Conservation (phyloP, 92 coral and sea anemone genomes). For the Phenganax marumi region DNA sequence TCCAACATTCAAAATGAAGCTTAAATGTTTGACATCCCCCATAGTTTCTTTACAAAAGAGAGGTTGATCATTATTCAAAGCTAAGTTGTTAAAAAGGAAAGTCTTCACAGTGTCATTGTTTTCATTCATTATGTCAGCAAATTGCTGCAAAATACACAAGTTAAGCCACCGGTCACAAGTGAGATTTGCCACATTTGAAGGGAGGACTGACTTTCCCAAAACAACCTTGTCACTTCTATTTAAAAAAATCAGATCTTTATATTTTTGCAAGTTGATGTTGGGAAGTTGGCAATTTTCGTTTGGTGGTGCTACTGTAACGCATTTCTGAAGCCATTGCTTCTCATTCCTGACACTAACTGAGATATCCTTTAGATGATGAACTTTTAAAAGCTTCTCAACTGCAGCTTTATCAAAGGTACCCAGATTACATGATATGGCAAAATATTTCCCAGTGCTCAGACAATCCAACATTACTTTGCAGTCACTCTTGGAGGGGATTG, state of each 20-base stretch:
- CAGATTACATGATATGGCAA: constrained; percentile 47
- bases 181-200: constrained; percentile 50
- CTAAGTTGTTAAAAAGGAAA: no score
- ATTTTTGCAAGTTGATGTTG: constrained; percentile 23
- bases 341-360: constrained; percentile 42
- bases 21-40: neutral
- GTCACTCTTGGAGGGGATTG: constrained; percentile 37
- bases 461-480: constrained; percentile 33
- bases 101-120: constrained; percentile 2
- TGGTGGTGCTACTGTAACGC: constrained; percentile 33
- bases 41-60: constrained; percentile 5
- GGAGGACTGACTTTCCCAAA: constrained; percentile 36
- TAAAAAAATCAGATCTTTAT: constrained; percentile 36
- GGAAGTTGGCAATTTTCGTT: constrained; percentile 38
- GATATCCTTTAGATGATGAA: constrained; percentile 44
- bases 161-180: constrained; percentile 55
- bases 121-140: constrained; percentile 47
- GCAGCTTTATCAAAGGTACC: constrained; percentile 53
- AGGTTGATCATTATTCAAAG: no score
- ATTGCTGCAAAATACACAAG: constrained; percentile 39
- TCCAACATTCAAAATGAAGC: constrained; percentile 55
- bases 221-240: constrained; percentile 31
- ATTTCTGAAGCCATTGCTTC: constrained; percentile 43
- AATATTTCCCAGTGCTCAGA: constrained; percentile 14
- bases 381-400: constrained; percentile 27